Base-by-base conservation (phyloP, 2,797 vertebrate genomes). In the Oceanodroma leucorhoa region DNA sequence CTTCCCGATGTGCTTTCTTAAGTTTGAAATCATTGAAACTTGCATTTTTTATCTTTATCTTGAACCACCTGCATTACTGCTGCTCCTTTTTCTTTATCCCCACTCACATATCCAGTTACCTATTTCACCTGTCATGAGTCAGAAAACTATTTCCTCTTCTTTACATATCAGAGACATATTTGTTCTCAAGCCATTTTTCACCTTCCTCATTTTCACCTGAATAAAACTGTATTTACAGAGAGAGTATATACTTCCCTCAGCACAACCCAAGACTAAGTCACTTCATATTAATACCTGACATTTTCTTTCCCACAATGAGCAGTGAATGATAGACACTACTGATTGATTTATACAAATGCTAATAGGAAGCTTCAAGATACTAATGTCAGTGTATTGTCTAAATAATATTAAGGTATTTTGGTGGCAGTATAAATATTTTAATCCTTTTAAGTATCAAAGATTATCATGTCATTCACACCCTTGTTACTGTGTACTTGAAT, bases 81-180 rank as follows among this genome's bases (percentile, higher is more conserved):
- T 50, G 5, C 12, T 78, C 48, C 24, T 81, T 73, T 61, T 83
- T 27, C 70, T 62, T 78, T 69, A 78, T 24, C 27, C 34, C 21
- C 32, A 38, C 26, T 88, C 48, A 70, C 5, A 41, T 45, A 64
- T 14, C 29, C n/a, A 0, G 0, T 65, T 55, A 57, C 19, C 16
- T 57, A 9, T 72, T 90, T 65, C 58, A 69, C 50, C 21, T 43
- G 21, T 46, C 54, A 26, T 23, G 11, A 84, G 15, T 71, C 29
- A 83, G 77, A 90, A 88, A 84, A 67, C 9, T 90, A 55, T 67
- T 86, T 90, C 11, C 15, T 92, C 45, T 67, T 86, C 57, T 82
- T 87, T 58, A 29, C 2, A 1, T 54, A 45, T 65, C 23, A 82
- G n/a, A 73, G 10, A 72, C 5, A 20, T 46, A 32, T 32, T 50